Evolutionary conservation across 2,888 invertebrate species (phyloP), one percentile per base, ranked within the genome.

Genomic region (Pollenia amentaria): DNA sequence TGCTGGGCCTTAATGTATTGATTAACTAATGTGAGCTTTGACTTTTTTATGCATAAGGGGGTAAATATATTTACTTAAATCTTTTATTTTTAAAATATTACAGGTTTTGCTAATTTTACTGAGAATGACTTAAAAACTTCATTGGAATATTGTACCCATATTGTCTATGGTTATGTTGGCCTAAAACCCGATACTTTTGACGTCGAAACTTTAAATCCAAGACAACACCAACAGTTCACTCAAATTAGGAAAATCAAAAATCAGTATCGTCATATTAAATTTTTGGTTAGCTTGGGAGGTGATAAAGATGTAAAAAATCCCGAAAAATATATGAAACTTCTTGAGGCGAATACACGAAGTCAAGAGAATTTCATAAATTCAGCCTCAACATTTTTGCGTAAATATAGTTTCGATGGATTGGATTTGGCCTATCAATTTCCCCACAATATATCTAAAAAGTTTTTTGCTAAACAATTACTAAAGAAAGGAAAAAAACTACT

Each of bases 361-460:
- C 95, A 95, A 0, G 76, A 73, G 2, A 95, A 95, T 9, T 97
- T 97, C 90, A 95, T 97, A 48, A 96, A 96, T 91, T 97, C 97
- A 0, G 96, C 96, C 0, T 95, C 95, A 8, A 94, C 95, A n/a
- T 89, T 97, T 14, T 93, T 96, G 38, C 95, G 95, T 79, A 96
- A 96, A 80, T 96, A 97, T 89, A 96, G 96, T 21, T 98, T 98
- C 89, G 98, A 98, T 92, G 98, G 98, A 1, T 94, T 98, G 51
- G 98, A 98, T 92, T 94, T 98, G 62, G 96, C 96, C 1, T 97
- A 97, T 96, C 96, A 97, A 92, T 96, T 97, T 94, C 96, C 97
- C 1, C 95, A 94, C 70, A 94, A 95, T 86, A 96, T 96, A 93
- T 96, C 97, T 0, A 72, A 95, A 95, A 94, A 97, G 97, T 93